Base-by-base conservation (phyloP, 1,140 invertebrate species). In the Vanessa atalanta region DNA sequence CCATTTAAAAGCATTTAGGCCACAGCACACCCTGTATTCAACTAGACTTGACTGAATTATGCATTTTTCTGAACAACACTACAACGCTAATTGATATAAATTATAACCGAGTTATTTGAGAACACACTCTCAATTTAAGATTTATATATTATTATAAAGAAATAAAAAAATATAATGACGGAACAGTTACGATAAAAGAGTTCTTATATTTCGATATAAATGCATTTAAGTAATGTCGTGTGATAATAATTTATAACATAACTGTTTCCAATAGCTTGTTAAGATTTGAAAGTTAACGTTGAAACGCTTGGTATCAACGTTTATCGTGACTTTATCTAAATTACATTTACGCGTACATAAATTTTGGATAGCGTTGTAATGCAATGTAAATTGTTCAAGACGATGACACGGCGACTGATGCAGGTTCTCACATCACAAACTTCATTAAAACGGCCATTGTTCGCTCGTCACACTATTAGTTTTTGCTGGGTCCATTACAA, bases 401-500 rank as follows among this genome's bases (percentile, higher is more conserved):
- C 37, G 67, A 60, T 69, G 67, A 69, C 67, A 69, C 20, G 51
- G 20, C 75, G 73, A 74, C 66, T 57, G 51, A 73, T 72, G 68
- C 73, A 75, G 37, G 77, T 79, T 77, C 61, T 80, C 79, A 70
- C 79, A 79, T 79, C 77, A 43, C 77, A 80, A 78, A 80, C 77
- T 83, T 82, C 80, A 87, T 87, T 82, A 87, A 79, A 78, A 77
- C 66, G 53, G 65, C 77, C 78, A 84, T 89, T 88, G 86, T 88
- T 83, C 81, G 80, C 61, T 78, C 73, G 79, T 80, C 81, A 83
- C 76, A 83, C 79, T 80, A 83, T 82, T 78, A 83, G 78, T 84
- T 88, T 86, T 87, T 85, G 83, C 82, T 76, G 82, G 48, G 73
- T 70, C 70, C 77, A 73, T 72, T 74, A 83, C 81, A 84, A 85